Conservation (phyloP, 1,140 invertebrate species). For the Lordiphosa clarofinis region DNA sequence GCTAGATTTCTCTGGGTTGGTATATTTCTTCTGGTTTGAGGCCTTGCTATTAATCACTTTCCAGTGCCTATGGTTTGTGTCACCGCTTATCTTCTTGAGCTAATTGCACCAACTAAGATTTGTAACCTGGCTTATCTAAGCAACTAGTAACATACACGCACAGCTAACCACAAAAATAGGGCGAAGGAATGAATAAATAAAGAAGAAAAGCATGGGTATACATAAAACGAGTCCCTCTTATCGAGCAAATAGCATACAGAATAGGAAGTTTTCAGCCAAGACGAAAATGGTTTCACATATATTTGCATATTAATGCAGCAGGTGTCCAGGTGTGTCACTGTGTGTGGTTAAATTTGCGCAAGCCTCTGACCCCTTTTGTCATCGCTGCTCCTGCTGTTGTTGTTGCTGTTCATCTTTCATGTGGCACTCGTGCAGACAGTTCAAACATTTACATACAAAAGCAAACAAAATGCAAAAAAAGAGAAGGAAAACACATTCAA, state of each 20-base stretch:
- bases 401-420: conserved; percentile 48
- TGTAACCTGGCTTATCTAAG: neutral
- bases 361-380: conserved; percentile 53
- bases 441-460: conserved; percentile 71
- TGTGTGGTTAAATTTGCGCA: conserved; percentile 42
- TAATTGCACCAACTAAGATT: too few species aligned
- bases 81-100: too few species aligned
- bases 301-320: conserved; percentile 71
- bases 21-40: too few species aligned
- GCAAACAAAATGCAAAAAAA: conserved; percentile 21
- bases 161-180: conserved; percentile 10
- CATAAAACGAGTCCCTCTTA: conserved; percentile 6
- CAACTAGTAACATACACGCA: too few species aligned
- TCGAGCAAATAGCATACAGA: too few species aligned
- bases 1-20: too few species aligned
- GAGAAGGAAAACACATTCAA: conserved; percentile 14
- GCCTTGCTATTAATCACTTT: too few species aligned
- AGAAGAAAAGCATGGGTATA: conserved; percentile 4
- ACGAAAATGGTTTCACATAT: conserved; percentile 53
- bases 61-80: too few species aligned
- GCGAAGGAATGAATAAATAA: conserved; percentile 30
- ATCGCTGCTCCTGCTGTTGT: conserved; percentile 25
- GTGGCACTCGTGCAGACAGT: conserved; percentile 67
- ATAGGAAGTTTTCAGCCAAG: conserved; percentile 19
- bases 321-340: conserved; percentile 15